Conservation (phyloP, 2,888 invertebrate species). For the Keiferia lycopersicella region DNA sequence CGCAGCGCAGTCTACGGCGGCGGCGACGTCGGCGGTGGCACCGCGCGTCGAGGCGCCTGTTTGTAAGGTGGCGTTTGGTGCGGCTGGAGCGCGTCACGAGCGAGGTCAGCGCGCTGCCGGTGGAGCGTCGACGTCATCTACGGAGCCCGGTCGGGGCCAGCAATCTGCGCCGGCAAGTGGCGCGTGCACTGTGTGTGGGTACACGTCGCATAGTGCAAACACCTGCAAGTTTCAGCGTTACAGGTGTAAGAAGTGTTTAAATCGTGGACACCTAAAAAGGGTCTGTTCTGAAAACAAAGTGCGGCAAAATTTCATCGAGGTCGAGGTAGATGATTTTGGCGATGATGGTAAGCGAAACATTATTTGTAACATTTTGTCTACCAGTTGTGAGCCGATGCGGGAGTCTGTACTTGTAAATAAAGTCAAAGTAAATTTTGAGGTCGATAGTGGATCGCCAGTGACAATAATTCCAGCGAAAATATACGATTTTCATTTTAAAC, state of each 20-base stretch:
- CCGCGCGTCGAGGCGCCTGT: conserved; percentile 21
- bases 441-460: conserved; percentile 22
- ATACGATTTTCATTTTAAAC: conserved; percentile 4
- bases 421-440: conserved; percentile 14
- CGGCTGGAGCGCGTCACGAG: conserved; percentile 11
- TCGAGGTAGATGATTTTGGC: conserved; percentile 18
- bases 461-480: conserved; percentile 23
- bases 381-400: conserved; percentile 14
- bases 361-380: conserved; percentile 19
- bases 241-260: conserved; percentile 19
- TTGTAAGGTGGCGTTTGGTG: not conserved
- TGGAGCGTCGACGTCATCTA: not conserved
- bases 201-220: not conserved
- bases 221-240: conserved; percentile 22
- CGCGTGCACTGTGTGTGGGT: conserved; percentile 15
- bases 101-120: conserved; percentile 12
- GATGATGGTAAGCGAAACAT: conserved; percentile 22
- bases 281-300: conserved; percentile 16
- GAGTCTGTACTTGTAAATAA: conserved; percentile 18
- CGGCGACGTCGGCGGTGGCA: not conserved
- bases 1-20: not conserved
- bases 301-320: conserved; percentile 18
- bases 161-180: not conserved
- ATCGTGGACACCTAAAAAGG: conserved; percentile 20
- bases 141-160: not conserved